phyloP scores from a whole-genome alignment of 2,797 vertebrate species.

The Cyprinodon diabolis region DNA sequence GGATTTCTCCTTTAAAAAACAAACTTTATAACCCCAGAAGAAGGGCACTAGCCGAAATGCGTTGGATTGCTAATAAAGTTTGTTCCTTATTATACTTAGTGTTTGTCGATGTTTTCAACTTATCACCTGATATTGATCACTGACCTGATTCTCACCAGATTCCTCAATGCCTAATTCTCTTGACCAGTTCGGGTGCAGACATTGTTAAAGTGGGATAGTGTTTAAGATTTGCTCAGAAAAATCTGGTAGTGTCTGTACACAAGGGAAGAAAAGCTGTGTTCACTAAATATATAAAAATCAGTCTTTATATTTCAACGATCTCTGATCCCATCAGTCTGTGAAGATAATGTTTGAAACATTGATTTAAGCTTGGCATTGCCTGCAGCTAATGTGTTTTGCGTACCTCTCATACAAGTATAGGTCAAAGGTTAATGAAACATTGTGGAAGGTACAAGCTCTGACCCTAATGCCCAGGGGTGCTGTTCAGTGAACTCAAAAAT shows the following conservation, averaged over 20 bases:
- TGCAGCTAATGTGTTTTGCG: constrained; percentile 37
- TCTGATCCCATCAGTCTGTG: background rate
- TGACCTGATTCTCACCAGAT: background rate
- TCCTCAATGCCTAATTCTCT: background rate
- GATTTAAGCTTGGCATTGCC: constrained; percentile 28
- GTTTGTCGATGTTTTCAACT: no score
- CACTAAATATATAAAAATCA: background rate
- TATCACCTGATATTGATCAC: background rate
- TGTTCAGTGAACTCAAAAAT: constrained; percentile 33
- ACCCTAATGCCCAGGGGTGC: constrained; percentile 38
- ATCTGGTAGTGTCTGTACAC: background rate
- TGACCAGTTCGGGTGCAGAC: no score
- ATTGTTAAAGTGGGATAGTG: no score
- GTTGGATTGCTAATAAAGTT: no score
- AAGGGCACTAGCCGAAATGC: no score
- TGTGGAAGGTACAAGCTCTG: constrained; percentile 50
- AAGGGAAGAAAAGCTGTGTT: no score
- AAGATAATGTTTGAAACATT: background rate
- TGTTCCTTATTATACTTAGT: no score
- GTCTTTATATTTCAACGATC: background rate
- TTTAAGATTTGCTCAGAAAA: background rate
- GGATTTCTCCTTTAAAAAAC: no score
- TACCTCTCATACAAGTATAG: constrained; percentile 13
- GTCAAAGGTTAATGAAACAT: constrained; percentile 62
- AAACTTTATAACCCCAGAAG: no score